A percentile compares a stretch with the other conserved stretches of the same genome.
Evolutionary conservation across 2,888 invertebrate species (phyloP).

Genomic region (Marronus borbonicus): DNA sequence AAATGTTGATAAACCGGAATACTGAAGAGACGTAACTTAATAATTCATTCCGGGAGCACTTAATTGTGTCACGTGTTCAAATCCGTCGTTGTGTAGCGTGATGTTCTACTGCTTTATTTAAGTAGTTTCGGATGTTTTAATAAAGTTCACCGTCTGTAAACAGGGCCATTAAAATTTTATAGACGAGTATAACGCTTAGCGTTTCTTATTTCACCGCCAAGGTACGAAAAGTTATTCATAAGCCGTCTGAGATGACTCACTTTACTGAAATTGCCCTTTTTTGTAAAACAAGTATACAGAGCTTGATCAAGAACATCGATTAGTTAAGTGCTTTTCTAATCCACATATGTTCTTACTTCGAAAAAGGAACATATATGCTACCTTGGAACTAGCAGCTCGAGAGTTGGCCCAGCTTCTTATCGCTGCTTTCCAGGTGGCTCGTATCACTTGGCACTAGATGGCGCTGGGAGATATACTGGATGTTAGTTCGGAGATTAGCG

Average conservation of each 20-base stretch:
- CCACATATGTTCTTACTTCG: too few relatives aligned
- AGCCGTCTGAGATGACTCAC: neutral
- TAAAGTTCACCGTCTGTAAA: constrained; percentile 34
- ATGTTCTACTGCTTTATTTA: constrained; percentile 28
- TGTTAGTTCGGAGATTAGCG: too few relatives aligned
- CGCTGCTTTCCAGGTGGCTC: too few relatives aligned
- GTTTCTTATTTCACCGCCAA: constrained; percentile 19
- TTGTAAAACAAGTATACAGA: too few relatives aligned
- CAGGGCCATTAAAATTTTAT: constrained; percentile 42
- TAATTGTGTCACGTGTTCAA: constrained; percentile 56
- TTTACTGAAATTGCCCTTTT: neutral
- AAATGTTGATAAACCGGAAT: constrained; percentile 49
- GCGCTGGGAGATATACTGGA: too few relatives aligned
- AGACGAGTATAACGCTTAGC: constrained; percentile 30
- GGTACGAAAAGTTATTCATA: constrained; percentile 6
- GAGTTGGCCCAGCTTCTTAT: too few relatives aligned
- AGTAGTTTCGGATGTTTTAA: constrained; percentile 45
- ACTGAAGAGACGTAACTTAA: constrained; percentile 49
- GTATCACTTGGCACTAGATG: too few relatives aligned
- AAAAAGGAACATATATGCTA: too few relatives aligned
- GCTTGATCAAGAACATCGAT: too few relatives aligned
- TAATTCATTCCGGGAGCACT: constrained; percentile 51
- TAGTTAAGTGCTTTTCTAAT: too few relatives aligned
- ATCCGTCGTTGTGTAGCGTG: constrained; percentile 7
- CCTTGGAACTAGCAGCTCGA: too few relatives aligned